Percentiles rank a stretch among this genome's conserved stretches.
Conservation (phyloP, 2,888 invertebrate species). For the Pimpla rufipes region DNA sequence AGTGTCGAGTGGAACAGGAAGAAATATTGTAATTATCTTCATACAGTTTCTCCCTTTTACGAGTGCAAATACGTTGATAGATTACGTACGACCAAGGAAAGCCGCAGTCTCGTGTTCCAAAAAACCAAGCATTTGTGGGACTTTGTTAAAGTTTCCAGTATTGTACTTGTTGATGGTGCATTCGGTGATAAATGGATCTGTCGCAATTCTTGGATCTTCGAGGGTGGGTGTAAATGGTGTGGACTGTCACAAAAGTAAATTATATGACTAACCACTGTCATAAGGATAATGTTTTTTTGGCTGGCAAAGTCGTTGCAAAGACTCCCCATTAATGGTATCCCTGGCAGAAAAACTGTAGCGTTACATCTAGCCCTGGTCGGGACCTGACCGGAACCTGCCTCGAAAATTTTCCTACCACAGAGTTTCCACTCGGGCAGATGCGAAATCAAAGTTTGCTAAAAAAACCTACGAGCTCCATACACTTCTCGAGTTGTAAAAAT, state of each 20-base stretch:
- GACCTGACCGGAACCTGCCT: no score
- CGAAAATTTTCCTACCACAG: no score
- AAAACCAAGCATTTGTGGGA: conserved; percentile 86
- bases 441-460: no score
- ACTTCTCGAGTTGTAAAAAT: no score
- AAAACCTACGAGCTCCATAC: no score
- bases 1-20: background rate
- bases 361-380: no score
- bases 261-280: no score
- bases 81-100: conserved; percentile 45
- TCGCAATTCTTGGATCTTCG: conserved; percentile 84
- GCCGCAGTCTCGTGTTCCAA: conserved; percentile 84
- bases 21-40: background rate
- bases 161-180: conserved; percentile 84
- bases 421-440: no score
- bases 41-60: background rate
- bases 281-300: no score
- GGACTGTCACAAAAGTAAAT: background rate
- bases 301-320: conserved; percentile 68
- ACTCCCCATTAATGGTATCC: no score
- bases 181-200: conserved; percentile 86
- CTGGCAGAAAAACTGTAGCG: no score
- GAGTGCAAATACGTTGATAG: background rate
- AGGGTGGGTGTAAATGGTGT: conserved; percentile 87
- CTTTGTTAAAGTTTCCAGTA: conserved; percentile 85